Conservation (phyloP, 2,113 vertebrate genomes). For the Probosciger aterrimus region DNA sequence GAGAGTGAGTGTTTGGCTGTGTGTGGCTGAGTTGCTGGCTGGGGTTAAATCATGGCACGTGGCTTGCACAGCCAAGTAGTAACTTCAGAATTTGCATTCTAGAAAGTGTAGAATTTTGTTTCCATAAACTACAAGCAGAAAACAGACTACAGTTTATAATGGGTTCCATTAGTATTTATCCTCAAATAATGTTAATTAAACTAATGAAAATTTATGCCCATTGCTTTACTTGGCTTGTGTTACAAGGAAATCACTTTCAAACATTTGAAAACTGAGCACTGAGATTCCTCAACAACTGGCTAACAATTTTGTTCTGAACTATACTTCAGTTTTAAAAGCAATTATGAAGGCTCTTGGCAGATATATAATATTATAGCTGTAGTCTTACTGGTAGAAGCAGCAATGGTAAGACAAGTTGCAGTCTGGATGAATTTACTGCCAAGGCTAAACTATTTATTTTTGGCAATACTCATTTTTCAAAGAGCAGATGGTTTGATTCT, state of each 20-base stretch:
- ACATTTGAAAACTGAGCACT: background rate
- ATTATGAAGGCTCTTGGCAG: conserved; percentile 32
- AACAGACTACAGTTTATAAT: background rate
- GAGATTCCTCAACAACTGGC: background rate
- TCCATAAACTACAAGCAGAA: background rate
- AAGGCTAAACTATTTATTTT: conserved; percentile 40
- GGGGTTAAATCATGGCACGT: background rate
- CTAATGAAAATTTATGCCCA: background rate
- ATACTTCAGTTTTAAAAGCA: conserved; percentile 34
- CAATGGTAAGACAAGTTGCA: conserved; percentile 9
- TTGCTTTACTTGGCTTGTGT: background rate
- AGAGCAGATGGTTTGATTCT: conserved; percentile 60
- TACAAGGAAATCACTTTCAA: background rate
- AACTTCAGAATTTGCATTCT: background rate
- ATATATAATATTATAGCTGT: conserved; percentile 8
- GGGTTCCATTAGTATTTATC: background rate
- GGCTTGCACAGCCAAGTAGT: background rate
- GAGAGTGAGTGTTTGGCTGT: background rate
- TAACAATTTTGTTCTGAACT: conserved; percentile 9
- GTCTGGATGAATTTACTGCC: conserved; percentile 36
- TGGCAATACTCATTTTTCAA: conserved; percentile 4
- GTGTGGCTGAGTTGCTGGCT: background rate
- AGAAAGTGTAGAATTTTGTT: background rate
- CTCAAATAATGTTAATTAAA: background rate
- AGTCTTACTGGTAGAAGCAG: conserved; percentile 38